Conservation (phyloP, 1,140 invertebrate species). For the Arctopsyche grandis region DNA sequence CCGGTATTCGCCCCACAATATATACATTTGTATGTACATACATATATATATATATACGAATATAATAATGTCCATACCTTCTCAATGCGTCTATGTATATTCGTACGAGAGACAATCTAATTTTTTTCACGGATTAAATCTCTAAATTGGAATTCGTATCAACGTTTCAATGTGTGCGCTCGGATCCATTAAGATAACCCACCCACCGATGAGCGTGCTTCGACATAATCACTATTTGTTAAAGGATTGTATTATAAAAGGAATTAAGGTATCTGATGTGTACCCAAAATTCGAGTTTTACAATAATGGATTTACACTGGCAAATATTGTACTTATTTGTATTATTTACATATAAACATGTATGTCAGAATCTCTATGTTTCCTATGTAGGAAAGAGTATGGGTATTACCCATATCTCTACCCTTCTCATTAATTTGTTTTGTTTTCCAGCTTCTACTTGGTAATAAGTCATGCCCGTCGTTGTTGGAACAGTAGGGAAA, state of each 20-base stretch:
- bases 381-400: too few species aligned
- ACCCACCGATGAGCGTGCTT: not conserved
- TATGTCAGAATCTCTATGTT: too few species aligned
- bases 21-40: not conserved
- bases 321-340: too few species aligned
- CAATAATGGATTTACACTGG: too few species aligned
- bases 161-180: not conserved
- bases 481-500: too few species aligned
- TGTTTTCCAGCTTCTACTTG: too few species aligned
- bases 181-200: not conserved
- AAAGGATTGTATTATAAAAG: slow-evolving; percentile 4
- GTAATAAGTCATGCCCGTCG: too few species aligned
- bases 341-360: too few species aligned
- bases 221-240: slow-evolving; percentile 13
- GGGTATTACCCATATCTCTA: too few species aligned
- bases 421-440: too few species aligned
- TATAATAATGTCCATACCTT: not conserved
- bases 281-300: not conserved
- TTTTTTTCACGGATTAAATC: too few species aligned
- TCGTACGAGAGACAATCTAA: not conserved
- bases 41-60: not conserved
- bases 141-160: not conserved
- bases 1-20: not conserved
- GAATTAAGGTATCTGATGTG: slow-evolving; percentile 15
- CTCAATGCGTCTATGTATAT: not conserved